A percentile compares a stretch with the other conserved stretches of the same genome.
Conservation (phyloP, 2,113 vertebrate genomes). For the Serinus canaria region DNA sequence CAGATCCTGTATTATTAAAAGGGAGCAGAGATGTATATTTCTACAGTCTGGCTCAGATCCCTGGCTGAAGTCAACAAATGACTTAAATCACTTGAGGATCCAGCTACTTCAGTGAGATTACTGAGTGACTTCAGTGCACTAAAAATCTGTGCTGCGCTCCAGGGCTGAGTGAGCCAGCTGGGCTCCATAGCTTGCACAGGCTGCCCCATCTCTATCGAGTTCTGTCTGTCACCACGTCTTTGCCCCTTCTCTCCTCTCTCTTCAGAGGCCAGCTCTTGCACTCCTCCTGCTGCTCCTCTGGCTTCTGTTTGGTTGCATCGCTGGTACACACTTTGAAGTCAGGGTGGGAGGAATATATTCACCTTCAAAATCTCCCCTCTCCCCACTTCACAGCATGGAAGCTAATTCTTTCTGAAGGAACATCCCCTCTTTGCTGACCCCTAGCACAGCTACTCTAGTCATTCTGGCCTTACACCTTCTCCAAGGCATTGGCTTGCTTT, state of each 20-base stretch:
- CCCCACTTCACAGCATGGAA: background rate
- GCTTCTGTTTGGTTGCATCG: background rate
- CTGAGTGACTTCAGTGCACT: background rate
- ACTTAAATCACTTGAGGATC: background rate
- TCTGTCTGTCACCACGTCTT: background rate
- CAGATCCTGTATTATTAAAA: background rate
- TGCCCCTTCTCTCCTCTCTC: background rate
- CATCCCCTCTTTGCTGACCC: background rate
- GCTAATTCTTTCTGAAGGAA: background rate
- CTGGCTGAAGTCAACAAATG: background rate
- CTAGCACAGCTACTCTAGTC: background rate
- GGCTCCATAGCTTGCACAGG: background rate
- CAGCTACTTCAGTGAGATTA: conserved; percentile 3
- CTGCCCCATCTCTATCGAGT: fast-evolving
- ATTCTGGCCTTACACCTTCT: background rate
- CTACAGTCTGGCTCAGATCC: background rate
- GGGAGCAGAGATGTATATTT: background rate
- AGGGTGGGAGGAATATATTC: background rate
- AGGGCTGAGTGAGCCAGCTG: fast-evolving
- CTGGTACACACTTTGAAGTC: background rate
- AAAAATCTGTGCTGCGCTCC: background rate
- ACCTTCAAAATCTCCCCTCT: background rate
- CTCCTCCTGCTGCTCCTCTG: background rate
- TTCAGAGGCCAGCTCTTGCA: background rate
- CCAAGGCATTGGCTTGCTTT: background rate